These are phyloP conservation scores for Gymnoscopelus microlampas DNA, from an alignment of 2,797 vertebrate species.

Conservation along the genomic window DNA sequence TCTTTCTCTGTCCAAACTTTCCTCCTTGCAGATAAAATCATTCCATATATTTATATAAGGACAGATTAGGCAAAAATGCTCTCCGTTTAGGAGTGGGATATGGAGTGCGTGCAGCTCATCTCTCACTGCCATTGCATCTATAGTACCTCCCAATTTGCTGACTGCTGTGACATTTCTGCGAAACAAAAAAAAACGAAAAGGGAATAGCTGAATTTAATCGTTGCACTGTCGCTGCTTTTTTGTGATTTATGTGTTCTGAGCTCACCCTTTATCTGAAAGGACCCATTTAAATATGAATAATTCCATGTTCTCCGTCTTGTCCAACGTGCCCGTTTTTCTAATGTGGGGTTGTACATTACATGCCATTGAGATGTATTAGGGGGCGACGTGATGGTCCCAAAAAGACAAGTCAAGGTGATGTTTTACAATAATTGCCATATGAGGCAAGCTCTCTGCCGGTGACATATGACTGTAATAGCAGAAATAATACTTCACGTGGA, in stretches of 20 bases:
- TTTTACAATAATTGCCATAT: conserved; percentile 16
- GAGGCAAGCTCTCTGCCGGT: neutral
- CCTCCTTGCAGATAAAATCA: conserved; percentile 47
- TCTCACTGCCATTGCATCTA: conserved; percentile 39
- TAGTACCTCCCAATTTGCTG: conserved; percentile 58
- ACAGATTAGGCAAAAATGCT: conserved; percentile 55
- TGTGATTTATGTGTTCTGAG: conserved; percentile 55
- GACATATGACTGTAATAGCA: neutral
- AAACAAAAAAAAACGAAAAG: conserved; percentile 28
- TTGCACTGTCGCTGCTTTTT: conserved; percentile 42
- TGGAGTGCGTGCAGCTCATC: conserved; percentile 40
- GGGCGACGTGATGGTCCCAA: conserved; percentile 29
- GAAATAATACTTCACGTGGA: neutral
- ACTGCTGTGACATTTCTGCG: conserved; percentile 68
- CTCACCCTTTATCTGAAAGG: conserved; percentile 57
- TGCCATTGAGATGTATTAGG: conserved; percentile 40
- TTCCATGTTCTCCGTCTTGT: conserved; percentile 32
- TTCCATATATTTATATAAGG: conserved; percentile 53
- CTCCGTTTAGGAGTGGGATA: conserved; percentile 46
- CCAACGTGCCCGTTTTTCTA: conserved; percentile 16
- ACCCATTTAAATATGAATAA: conserved; percentile 55
- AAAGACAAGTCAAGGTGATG: conserved; percentile 36
- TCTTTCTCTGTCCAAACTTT: conserved; percentile 38
- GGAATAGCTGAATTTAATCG: conserved; percentile 50
- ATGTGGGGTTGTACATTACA: conserved; percentile 37